Evolutionary conservation across 1,140 invertebrate genomes (phyloP).

Genomic region (Drosophila sp.): DNA sequence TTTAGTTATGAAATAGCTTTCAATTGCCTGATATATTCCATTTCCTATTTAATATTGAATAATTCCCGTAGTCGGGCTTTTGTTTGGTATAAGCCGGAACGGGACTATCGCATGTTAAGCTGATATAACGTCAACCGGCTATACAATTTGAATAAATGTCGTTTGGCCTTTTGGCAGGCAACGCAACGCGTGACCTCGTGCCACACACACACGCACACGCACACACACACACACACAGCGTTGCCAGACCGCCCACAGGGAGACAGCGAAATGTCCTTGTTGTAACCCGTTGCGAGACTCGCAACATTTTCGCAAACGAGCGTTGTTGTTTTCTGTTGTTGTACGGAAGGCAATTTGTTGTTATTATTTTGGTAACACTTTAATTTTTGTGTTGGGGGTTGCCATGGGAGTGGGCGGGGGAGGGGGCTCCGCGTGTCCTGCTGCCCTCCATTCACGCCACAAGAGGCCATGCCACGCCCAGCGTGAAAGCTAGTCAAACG

Average conservation of each 20-base stretch:
- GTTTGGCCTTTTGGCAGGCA: constrained; percentile 38
- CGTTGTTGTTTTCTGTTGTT: constrained; percentile 39
- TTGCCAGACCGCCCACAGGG: constrained; percentile 32
- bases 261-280: constrained; percentile 41
- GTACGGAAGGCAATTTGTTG: constrained; percentile 71
- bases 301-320: constrained; percentile 62
- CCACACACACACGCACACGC: constrained; percentile 15
- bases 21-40: neutral
- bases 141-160: constrained; percentile 77
- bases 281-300: constrained; percentile 67
- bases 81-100: neutral
- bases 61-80: constrained; percentile 11
- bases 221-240: constrained; percentile 22
- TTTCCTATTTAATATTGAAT: constrained; percentile 25
- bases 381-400: constrained; percentile 61
- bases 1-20: neutral
- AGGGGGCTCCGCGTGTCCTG: too few relatives aligned
- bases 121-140: constrained; percentile 57
- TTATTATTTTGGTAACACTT: constrained; percentile 82
- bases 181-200: constrained; percentile 47
- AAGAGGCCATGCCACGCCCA: constrained; percentile 34
- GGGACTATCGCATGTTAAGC: constrained; percentile 61
- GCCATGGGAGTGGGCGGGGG: too few relatives aligned
- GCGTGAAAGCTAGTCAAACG: constrained; percentile 53
- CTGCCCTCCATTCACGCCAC: constrained; percentile 32